phyloP scores from a whole-genome alignment of 1,140 invertebrate genomes.

The Trichomalopsis sarcophagae region DNA sequence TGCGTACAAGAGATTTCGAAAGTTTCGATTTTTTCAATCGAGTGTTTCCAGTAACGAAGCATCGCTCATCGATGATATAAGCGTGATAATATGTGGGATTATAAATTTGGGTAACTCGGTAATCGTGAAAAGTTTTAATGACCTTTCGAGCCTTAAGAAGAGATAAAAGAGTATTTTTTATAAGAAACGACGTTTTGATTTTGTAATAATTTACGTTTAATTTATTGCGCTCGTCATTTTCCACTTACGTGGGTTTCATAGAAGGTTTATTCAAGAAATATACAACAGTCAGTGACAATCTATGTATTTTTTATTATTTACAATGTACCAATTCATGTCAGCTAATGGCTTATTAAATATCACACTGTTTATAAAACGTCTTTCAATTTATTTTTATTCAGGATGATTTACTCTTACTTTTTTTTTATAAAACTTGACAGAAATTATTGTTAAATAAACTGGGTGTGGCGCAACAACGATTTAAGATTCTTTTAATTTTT shows the following conservation, averaged over 20 bases:
- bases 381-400: conserved; percentile 34
- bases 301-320: conserved; percentile 60
- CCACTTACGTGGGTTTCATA: neutral
- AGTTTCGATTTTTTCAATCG: conserved; percentile 11
- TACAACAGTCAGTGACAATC: conserved; percentile 56
- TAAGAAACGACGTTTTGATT: neutral
- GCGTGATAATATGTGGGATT: conserved; percentile 13
- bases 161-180: neutral
- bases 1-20: neutral
- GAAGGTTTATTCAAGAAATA: conserved; percentile 5
- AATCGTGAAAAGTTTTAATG: neutral
- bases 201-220: neutral
- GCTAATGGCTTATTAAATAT: conserved; percentile 57
- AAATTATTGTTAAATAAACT: conserved; percentile 25
- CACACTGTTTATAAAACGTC: conserved; percentile 64
- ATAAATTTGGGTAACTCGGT: conserved; percentile 14
- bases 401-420: conserved; percentile 10
- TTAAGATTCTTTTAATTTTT: neutral
- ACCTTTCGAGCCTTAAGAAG: no score
- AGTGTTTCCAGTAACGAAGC: neutral
- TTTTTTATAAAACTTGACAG: conserved; percentile 29
- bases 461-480: neutral
- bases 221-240: neutral
- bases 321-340: conserved; percentile 47
- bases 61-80: conserved; percentile 3